These are phyloP conservation scores for Cephalopterus ornatus DNA, from an alignment of 2,113 vertebrate genomes.

Conservation along the genomic window DNA sequence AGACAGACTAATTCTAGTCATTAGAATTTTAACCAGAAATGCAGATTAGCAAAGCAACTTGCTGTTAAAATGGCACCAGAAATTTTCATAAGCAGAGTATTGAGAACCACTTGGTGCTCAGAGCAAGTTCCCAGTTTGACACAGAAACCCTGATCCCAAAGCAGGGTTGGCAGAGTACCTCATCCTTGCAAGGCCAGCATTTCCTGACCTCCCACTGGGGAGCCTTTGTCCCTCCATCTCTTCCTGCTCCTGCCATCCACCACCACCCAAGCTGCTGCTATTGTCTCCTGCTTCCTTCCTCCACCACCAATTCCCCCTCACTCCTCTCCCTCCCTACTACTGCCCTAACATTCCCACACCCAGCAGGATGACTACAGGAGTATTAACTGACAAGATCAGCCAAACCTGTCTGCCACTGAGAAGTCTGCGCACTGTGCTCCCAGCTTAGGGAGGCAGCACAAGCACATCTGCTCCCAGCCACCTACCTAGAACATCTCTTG, in stretches of 20 bases:
- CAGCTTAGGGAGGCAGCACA: background rate
- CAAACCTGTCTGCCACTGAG: background rate
- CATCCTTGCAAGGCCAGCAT: background rate
- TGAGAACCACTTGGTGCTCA: background rate
- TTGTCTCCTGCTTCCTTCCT: background rate
- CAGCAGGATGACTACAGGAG: background rate
- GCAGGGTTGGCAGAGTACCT: fast-evolving
- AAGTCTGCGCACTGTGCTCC: background rate
- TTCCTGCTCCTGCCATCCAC: background rate
- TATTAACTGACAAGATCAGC: background rate
- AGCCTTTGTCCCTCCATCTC: background rate
- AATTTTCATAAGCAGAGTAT: background rate
- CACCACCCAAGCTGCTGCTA: background rate
- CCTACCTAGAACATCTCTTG: background rate
- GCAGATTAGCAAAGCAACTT: background rate
- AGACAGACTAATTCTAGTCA: slow-evolving; percentile 39
- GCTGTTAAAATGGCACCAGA: slow-evolving; percentile 2
- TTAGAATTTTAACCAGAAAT: slow-evolving; percentile 41
- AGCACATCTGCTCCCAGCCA: background rate
- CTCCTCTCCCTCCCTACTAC: background rate
- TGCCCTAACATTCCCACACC: background rate
- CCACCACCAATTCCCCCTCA: background rate
- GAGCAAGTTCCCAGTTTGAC: background rate
- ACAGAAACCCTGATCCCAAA: background rate
- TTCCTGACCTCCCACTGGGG: background rate